phyloP scores from a whole-genome alignment of 2,888 invertebrate genomes.

The Patella caerulea region DNA sequence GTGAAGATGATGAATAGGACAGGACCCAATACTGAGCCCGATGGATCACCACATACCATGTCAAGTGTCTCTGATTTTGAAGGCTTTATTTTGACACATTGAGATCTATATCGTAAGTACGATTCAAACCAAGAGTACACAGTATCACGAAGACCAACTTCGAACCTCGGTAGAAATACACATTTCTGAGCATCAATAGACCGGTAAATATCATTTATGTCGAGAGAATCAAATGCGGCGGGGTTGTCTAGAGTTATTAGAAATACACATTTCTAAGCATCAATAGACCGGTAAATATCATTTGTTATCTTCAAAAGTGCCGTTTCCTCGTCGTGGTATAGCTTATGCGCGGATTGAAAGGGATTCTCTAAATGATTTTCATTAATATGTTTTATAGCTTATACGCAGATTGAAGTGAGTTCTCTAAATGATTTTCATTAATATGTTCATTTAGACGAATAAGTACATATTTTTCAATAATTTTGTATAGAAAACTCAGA shows the following conservation, averaged over 20 bases:
- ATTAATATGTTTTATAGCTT: neutral
- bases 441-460: too few relatives aligned
- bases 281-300: neutral
- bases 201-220: neutral
- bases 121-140: too few relatives aligned
- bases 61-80: neutral
- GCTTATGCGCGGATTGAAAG: neutral
- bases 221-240: too few relatives aligned
- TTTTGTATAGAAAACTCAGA: too few relatives aligned
- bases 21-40: neutral
- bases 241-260: too few relatives aligned
- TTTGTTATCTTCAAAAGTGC: neutral
- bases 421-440: neutral
- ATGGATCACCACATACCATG: neutral
- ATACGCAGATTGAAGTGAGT: neutral
- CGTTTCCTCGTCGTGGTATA: neutral
- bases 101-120: neutral
- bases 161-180: too few relatives aligned
- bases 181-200: neutral
- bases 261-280: neutral
- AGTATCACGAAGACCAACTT: too few relatives aligned
- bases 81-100: neutral
- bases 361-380: neutral
- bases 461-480: too few relatives aligned
- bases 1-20: neutral